Conservation (phyloP, 2,888 invertebrate species). For the Cerastis leucographa region DNA sequence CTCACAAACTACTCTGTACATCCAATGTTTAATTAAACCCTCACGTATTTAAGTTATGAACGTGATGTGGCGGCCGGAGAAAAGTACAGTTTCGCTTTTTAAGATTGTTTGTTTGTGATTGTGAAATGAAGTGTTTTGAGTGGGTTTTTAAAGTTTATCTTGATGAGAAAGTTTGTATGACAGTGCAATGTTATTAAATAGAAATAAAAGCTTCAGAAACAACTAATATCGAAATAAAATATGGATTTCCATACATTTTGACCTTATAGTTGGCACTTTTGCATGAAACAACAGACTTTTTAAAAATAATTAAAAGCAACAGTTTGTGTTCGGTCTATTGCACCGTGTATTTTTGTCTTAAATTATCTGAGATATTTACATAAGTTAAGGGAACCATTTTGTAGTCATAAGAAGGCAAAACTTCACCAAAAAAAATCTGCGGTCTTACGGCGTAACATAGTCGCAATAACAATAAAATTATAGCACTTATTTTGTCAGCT, state of each 20-base stretch:
- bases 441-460: not conserved
- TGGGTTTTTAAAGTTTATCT: not conserved
- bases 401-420: not conserved
- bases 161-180: not conserved
- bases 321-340: no score
- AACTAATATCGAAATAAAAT: no score
- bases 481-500: not conserved
- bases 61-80: slow-evolving; percentile 48
- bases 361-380: not conserved
- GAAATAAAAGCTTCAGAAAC: no score
- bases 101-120: slow-evolving; percentile 28
- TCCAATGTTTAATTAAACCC: slow-evolving; percentile 50
- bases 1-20: slow-evolving; percentile 46
- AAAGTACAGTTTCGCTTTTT: slow-evolving; percentile 45
- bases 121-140: slow-evolving; percentile 1
- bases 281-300: no score
- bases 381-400: not conserved
- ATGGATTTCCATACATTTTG: no score
- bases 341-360: no score
- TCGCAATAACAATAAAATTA: not conserved
- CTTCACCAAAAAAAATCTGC: not conserved
- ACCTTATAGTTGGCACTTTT: no score
- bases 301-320: no score
- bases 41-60: slow-evolving; percentile 55
- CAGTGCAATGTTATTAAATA: no score